Percentiles rank a stretch among this genome's conserved stretches.
phyloP scores from a whole-genome alignment of 2,797 vertebrate genomes.

The Melanotaenia trifasciata region DNA sequence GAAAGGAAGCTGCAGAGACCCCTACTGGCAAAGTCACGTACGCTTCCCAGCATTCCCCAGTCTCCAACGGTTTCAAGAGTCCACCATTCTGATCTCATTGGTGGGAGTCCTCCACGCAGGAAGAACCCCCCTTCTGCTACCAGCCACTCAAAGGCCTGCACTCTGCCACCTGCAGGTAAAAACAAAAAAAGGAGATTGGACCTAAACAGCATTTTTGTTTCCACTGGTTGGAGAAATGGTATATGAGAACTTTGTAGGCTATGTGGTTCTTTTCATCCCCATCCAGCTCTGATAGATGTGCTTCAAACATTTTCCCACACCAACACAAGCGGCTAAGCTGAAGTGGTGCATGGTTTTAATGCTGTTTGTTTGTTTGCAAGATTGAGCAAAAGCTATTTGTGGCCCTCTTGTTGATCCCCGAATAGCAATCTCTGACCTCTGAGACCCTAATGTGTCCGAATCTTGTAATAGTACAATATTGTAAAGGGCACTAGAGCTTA shows the following conservation, averaged over 20 bases:
- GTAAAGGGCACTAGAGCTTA: slow-evolving; percentile 16
- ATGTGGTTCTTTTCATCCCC: slow-evolving; percentile 10
- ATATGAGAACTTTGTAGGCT: neutral
- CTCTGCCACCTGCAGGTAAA: slow-evolving; percentile 88
- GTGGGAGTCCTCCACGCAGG: slow-evolving; percentile 74
- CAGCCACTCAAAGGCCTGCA: slow-evolving; percentile 84
- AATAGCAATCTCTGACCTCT: slow-evolving; percentile 11
- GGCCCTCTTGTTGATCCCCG: neutral
- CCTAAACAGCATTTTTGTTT: neutral
- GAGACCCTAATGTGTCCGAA: neutral
- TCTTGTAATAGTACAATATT: slow-evolving; percentile 14
- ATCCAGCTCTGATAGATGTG: too few species aligned
- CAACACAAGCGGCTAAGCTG: neutral
- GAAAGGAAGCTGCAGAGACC: slow-evolving; percentile 91
- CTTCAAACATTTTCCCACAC: too few species aligned
- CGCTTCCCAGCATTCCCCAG: slow-evolving; percentile 94
- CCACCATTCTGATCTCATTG: slow-evolving; percentile 78
- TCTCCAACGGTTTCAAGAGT: slow-evolving; percentile 88
- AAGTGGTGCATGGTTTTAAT: neutral
- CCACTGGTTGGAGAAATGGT: neutral
- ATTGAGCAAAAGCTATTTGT: neutral
- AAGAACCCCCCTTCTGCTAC: slow-evolving; percentile 57
- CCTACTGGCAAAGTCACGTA: slow-evolving; percentile 89
- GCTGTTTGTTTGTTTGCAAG: neutral
- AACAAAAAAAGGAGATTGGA: neutral